Evolutionary conservation across 2,888 invertebrate species (phyloP).

Genomic region (Erebia ligea): DNA sequence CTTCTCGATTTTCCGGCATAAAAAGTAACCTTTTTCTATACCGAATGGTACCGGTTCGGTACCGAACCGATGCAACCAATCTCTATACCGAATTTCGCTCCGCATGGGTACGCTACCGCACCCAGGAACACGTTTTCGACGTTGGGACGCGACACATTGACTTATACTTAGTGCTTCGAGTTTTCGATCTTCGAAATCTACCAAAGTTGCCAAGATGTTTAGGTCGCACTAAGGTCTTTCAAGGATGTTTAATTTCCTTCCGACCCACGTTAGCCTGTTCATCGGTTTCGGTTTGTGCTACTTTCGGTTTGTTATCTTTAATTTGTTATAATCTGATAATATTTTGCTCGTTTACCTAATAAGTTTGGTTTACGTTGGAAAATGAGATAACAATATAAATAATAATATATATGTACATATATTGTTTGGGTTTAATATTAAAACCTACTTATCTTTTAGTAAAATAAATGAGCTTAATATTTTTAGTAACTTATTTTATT

Average conservation of each 20-base stretch:
- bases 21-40: too few species aligned
- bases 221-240: slow-evolving; percentile 13
- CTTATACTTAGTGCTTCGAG: too few species aligned
- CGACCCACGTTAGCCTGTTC: slow-evolving; percentile 16
- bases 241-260: slow-evolving; percentile 34
- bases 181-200: too few species aligned
- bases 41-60: too few species aligned
- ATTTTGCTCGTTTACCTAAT: neutral
- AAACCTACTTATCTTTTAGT: neutral
- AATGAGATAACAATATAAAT: neutral
- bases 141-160: too few species aligned
- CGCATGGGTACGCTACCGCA: too few species aligned
- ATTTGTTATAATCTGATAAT: slow-evolving; percentile 28
- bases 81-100: too few species aligned
- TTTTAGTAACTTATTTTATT: neutral
- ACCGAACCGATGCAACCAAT: too few species aligned
- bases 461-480: neutral
- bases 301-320: slow-evolving; percentile 30
- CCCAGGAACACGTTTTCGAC: too few species aligned
- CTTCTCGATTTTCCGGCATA: too few species aligned
- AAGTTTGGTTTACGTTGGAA: slow-evolving; percentile 6
- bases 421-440: slow-evolving; percentile 9
- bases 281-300: slow-evolving; percentile 21
- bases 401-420: too few species aligned
- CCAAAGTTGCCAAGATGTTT: too few species aligned